A percentile compares a stretch with the other conserved stretches of the same genome.
phyloP scores from a whole-genome alignment of 2,888 invertebrate species.

The Hydrotaea cyrtoneurina region DNA sequence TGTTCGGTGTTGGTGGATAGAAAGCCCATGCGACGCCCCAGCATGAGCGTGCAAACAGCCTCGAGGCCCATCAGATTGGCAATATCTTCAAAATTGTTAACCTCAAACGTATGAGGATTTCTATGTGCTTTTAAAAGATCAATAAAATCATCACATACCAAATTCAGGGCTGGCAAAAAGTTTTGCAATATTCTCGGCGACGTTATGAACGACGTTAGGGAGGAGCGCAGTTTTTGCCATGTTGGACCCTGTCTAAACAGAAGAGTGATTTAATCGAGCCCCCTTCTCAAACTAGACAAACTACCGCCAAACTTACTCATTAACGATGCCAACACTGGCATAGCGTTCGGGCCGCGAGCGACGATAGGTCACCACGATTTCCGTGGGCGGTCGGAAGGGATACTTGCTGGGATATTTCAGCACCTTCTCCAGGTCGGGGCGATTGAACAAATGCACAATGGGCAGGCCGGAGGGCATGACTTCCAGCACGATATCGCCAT shows the following conservation, averaged over 20 bases:
- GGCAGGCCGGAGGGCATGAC: slow-evolving; percentile 88
- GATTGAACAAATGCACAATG: slow-evolving; percentile 87
- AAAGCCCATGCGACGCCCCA: slow-evolving; percentile 90
- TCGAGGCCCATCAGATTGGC: slow-evolving; percentile 91
- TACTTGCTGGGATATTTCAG: slow-evolving; percentile 87
- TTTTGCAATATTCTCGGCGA: slow-evolving; percentile 88
- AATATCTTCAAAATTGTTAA: slow-evolving; percentile 86
- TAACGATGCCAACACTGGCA: slow-evolving; percentile 90
- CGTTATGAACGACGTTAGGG: slow-evolving; percentile 88
- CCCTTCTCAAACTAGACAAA: slow-evolving; percentile 29
- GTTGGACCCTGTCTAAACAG: slow-evolving; percentile 86
- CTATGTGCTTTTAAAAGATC: slow-evolving; percentile 84
- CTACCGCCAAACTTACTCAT: slow-evolving; percentile 85
- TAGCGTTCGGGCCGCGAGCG: slow-evolving; percentile 89
- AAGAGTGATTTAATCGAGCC: slow-evolving; percentile 47
- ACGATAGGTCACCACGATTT: slow-evolving; percentile 89
- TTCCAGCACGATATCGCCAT: slow-evolving; percentile 90
- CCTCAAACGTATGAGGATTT: slow-evolving; percentile 82
- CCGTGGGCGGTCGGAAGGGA: slow-evolving; percentile 91
- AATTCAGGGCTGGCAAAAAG: slow-evolving; percentile 88
- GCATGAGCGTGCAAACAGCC: slow-evolving; percentile 89
- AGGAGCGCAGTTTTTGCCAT: slow-evolving; percentile 88
- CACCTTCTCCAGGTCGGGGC: slow-evolving; percentile 88
- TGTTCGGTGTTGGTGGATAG: slow-evolving; percentile 81
- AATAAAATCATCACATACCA: slow-evolving; percentile 89